These are phyloP conservation scores for Gymnoscopelus braueri DNA, from an alignment of 2,797 vertebrate genomes.

Conservation along the genomic window DNA sequence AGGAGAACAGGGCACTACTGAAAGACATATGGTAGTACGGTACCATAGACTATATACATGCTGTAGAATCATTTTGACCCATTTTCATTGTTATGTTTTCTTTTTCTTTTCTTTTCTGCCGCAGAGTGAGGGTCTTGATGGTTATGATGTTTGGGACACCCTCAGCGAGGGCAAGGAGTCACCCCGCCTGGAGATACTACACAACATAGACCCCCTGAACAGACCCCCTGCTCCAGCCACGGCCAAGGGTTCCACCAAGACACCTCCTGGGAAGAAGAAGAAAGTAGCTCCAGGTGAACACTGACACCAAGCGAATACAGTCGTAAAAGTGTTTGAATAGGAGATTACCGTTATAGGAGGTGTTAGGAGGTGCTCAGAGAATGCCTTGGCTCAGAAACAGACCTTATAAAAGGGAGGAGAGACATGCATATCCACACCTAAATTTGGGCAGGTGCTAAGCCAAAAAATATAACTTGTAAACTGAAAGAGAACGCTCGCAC, in stretches of 20 bases:
- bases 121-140: slow-evolving; percentile 85
- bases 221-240: slow-evolving; percentile 5
- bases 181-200: slow-evolving; percentile 91
- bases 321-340: not conserved
- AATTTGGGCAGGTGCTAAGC: no score
- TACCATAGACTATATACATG: no score
- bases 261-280: slow-evolving; percentile 6
- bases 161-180: slow-evolving; percentile 92
- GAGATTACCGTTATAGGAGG: no score
- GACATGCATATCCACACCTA: no score
- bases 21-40: no score
- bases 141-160: slow-evolving; percentile 90
- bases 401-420: no score
- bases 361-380: no score
- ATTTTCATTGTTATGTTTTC: not conserved
- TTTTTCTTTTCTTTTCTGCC: slow-evolving; percentile 23
- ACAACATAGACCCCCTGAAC: slow-evolving; percentile 96
- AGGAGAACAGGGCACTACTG: no score
- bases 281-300: slow-evolving; percentile 62
- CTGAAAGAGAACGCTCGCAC: no score
- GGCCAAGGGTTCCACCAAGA: slow-evolving; percentile 7
- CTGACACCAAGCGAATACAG: accelerated
- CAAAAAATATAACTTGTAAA: no score
- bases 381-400: no score
- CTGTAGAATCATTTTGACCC: no score